These are phyloP conservation scores for Drosophila ohnishii DNA, from an alignment of 1,140 invertebrate species.

Conservation along the genomic window DNA sequence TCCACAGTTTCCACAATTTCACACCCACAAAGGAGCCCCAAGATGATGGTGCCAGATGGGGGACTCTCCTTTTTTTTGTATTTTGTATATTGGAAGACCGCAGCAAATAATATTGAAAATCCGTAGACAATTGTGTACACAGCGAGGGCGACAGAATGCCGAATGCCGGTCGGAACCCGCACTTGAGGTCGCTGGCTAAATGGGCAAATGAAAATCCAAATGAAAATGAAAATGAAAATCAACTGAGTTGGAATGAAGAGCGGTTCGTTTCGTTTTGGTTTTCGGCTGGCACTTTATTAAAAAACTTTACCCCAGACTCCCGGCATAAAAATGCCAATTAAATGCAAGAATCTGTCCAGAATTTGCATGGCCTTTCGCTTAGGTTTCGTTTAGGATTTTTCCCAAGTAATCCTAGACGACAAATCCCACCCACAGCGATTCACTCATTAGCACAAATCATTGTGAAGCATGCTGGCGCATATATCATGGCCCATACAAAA, in stretches of 20 bases:
- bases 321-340: constrained; percentile 58
- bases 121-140: constrained; percentile 77
- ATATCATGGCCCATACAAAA: constrained; percentile 48
- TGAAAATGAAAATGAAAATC: constrained; percentile 67
- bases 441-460: constrained; percentile 75
- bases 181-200: constrained; percentile 72
- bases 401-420: constrained; percentile 39
- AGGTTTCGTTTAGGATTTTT: constrained; percentile 12
- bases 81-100: constrained; percentile 61
- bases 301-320: constrained; percentile 52
- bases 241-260: constrained; percentile 65
- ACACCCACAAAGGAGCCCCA: constrained; percentile 61
- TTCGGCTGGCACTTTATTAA: constrained; percentile 65
- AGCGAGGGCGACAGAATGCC: constrained; percentile 42
- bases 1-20: constrained; percentile 45
- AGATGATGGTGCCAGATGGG: constrained; percentile 59
- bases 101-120: constrained; percentile 81
- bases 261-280: constrained; percentile 42
- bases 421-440: constrained; percentile 10
- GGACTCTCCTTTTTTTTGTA: not conserved
- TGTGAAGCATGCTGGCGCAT: constrained; percentile 66
- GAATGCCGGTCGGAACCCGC: constrained; percentile 51
- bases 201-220: constrained; percentile 50
- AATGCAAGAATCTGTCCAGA: constrained; percentile 46
- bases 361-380: constrained; percentile 30